Percentiles rank a stretch among this genome's conserved stretches.
Conservation (phyloP, 2,888 invertebrate genomes). For the Cecidostiba fungosa region DNA sequence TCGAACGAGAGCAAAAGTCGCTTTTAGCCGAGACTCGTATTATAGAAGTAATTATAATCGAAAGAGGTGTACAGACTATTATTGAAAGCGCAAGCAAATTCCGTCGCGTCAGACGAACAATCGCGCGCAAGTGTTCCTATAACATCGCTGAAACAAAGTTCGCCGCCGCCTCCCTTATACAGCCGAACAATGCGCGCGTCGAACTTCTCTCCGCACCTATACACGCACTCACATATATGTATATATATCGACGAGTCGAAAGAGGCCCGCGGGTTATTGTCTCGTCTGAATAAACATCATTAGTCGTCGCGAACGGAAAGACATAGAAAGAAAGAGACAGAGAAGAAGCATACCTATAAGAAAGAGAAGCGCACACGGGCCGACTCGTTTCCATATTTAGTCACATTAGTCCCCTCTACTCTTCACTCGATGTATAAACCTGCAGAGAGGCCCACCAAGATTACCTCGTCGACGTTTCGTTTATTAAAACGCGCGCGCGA, state of each 20-base stretch:
- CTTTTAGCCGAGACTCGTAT: neutral
- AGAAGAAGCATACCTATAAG: constrained; percentile 26
- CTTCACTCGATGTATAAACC: neutral
- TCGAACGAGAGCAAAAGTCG: neutral
- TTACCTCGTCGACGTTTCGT: constrained; percentile 24
- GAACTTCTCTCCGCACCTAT: constrained; percentile 14
- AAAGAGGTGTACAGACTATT: too few relatives aligned
- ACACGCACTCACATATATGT: constrained; percentile 9
- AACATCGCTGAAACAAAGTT: constrained; percentile 35
- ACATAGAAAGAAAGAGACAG: constrained; percentile 17
- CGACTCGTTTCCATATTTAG: constrained; percentile 60
- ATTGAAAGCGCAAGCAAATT: neutral
- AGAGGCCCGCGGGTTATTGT: constrained; percentile 57
- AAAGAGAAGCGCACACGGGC: neutral
- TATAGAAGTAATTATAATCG: neutral
- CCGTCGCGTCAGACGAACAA: neutral
- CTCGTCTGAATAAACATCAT: constrained; percentile 64
- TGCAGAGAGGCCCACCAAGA: constrained; percentile 23
- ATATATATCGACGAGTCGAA: constrained; percentile 35
- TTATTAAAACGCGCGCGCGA: constrained; percentile 6
- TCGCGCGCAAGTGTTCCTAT: constrained; percentile 5
- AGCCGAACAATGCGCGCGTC: constrained; percentile 57
- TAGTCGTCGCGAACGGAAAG: constrained; percentile 55
- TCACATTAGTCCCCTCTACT: constrained; percentile 50
- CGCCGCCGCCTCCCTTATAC: constrained; percentile 37